These are phyloP conservation scores for Gorsachius goisagi DNA, from an alignment of 2,113 vertebrate genomes.

Conservation along the genomic window DNA sequence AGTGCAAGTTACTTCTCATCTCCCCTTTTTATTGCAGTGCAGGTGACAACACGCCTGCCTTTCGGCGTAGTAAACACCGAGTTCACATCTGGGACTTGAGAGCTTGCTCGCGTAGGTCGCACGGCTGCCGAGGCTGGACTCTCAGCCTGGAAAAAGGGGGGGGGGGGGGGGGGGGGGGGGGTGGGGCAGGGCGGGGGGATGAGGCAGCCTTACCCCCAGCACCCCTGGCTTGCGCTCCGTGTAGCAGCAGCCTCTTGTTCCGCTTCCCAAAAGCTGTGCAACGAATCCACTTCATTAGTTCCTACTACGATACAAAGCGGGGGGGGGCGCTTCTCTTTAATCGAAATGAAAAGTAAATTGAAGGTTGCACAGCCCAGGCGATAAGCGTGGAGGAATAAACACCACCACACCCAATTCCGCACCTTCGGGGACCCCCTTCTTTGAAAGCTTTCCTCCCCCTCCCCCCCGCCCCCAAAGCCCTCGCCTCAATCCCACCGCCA, in stretches of 20 bases:
- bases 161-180: too few species aligned
- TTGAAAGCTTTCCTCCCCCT: background rate
- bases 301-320: background rate
- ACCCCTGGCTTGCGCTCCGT: accelerated
- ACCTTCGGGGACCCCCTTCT: background rate
- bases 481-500: background rate
- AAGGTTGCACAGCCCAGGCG: background rate
- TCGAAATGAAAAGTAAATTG: background rate
- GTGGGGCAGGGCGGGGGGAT: too few species aligned
- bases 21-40: background rate
- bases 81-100: accelerated
- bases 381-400: background rate
- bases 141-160: background rate
- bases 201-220: accelerated
- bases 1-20: background rate
- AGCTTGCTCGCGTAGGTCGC: background rate
- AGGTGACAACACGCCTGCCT: accelerated
- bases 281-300: accelerated
- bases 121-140: background rate
- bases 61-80: accelerated
- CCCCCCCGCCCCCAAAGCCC: background rate
- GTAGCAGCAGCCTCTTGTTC: accelerated
- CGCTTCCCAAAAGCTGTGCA: background rate
- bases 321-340: too few species aligned
- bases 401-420: background rate